Conservation (phyloP, 2,113 vertebrate genomes). For the Dromiciops gliroides region DNA sequence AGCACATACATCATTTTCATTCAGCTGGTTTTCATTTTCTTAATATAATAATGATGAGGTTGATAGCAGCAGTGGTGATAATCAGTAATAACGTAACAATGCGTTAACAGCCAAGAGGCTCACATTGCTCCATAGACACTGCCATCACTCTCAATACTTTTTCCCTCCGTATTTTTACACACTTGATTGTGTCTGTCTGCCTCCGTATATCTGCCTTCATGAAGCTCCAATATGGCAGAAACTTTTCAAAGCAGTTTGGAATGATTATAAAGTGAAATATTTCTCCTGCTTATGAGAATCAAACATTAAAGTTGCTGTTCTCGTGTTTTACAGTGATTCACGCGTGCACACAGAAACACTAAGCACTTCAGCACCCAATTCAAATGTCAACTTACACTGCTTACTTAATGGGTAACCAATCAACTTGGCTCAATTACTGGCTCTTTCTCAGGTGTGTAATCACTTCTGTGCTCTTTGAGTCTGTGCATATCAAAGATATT, state of each 20-base stretch:
- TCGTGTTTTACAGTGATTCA: neutral
- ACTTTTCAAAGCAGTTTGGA: constrained; percentile 31
- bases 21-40: constrained; percentile 23
- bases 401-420: neutral
- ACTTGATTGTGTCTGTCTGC: neutral
- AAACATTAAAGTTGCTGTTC: neutral
- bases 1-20: constrained; percentile 12
- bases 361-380: neutral
- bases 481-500: neutral
- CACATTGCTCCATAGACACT: neutral
- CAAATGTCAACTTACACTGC: neutral
- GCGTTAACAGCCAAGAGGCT: neutral
- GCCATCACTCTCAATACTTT: neutral
- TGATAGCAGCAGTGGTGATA: neutral
- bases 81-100: neutral
- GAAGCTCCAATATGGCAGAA: constrained; percentile 25
- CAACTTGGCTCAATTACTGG: neutral
- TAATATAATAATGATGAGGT: constrained; percentile 4
- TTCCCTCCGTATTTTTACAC: constrained; percentile 6
- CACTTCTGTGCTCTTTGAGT: neutral
- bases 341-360: neutral
- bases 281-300: neutral
- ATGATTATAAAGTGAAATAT: neutral
- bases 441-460: neutral
- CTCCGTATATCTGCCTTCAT: neutral